These are phyloP conservation scores for Pachypeltis micranthus DNA, from an alignment of 1,140 invertebrate species.

Conservation along the genomic window DNA sequence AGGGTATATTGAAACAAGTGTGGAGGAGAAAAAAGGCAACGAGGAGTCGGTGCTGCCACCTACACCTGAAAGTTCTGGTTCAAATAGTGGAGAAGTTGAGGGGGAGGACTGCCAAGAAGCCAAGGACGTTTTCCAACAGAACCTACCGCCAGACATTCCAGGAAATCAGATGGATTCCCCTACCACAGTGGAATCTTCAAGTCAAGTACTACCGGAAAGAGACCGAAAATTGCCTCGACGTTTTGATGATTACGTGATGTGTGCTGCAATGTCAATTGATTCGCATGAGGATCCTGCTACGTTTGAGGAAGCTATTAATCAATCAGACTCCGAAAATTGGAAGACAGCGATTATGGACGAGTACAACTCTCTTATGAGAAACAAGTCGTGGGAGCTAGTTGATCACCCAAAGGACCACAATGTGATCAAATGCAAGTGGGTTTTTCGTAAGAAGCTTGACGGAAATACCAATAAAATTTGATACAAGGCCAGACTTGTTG, in stretches of 20 bases:
- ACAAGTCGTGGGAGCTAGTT: constrained; percentile 31
- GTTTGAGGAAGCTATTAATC: background rate
- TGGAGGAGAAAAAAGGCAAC: background rate
- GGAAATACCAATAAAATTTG: constrained; percentile 25
- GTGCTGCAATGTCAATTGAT: background rate
- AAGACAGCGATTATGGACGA: constrained; percentile 16
- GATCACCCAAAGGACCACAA: constrained; percentile 29
- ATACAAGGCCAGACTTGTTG: constrained; percentile 37
- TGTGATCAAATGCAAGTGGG: constrained; percentile 32
- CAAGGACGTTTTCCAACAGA: background rate
- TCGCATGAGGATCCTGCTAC: background rate
- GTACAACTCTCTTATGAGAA: constrained; percentile 18
- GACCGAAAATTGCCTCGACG: background rate
- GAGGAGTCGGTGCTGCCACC: background rate
- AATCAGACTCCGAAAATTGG: constrained; percentile 18
- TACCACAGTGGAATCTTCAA: background rate
- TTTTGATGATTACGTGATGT: background rate
- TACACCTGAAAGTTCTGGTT: background rate
- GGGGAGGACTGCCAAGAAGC: background rate
- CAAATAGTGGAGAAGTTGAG: background rate
- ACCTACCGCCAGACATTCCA: background rate
- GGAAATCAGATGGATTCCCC: background rate
- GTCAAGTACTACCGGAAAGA: background rate
- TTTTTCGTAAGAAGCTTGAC: constrained; percentile 32
- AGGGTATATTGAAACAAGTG: background rate